Evolutionary conservation across 2,888 invertebrate species (phyloP), one percentile per base, ranked within the genome.

Genomic region (Thalpophila matura): DNA sequence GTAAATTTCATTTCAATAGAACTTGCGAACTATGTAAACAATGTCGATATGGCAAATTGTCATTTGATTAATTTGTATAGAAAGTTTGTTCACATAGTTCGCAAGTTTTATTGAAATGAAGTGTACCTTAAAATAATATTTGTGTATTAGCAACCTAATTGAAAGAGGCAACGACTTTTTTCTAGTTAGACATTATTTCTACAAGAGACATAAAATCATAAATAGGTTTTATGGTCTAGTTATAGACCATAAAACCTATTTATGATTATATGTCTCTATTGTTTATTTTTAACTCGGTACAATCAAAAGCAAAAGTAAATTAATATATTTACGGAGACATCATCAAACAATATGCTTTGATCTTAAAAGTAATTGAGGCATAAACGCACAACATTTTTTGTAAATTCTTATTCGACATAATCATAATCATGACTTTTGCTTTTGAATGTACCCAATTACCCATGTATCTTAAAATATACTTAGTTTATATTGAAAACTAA

Each of bases 371-470:
- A 33, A 33, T 33, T n/a, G 14, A 33, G 14, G 2, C 29, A 29
- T 29, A 24, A 29, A 16, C 12, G 29, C 16, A 18, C n/a, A 9
- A 24, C 14, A 49, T 47, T 29, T 33, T 22, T 64, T 71, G 47
- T 47, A 49, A 63, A 63, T 67, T 49, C 18, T 54, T 43, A 33
- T 26, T 47, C 31, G 7, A 47, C 31, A 42, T 33, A 31, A 47
- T 60, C 18, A 45, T 33, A 45, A 46, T 40, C 35, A 46, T 27
- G 2, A 20, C 9, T 24, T 58, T 33, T 45, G 57, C 45, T 58
- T 18, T 46, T 61, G 59, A 62, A 47, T 79, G 63, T 66, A 58
- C 46, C 29, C 42, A n/a, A n/a, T n/a, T n/a, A n/a, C n/a, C n/a
- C n/a, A n/a, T n/a, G 9, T 58, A 43, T 61, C 2, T 35, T 60